Conservation (phyloP, 2,888 invertebrate species). For the Gymnoscelis rufifasciata region DNA sequence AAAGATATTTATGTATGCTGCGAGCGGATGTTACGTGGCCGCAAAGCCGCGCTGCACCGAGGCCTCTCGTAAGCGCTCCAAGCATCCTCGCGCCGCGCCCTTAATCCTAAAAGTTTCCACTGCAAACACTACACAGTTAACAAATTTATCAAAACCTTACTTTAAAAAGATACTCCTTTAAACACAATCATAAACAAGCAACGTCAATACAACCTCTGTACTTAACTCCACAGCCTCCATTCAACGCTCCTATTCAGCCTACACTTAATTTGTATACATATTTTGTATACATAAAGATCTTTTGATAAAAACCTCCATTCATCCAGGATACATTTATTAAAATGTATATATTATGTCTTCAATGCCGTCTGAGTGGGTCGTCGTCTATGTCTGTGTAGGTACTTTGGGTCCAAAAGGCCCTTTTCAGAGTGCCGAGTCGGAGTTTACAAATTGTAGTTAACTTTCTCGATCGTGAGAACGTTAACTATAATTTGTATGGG, state of each 20-base stretch:
- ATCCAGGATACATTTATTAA: conserved; percentile 76
- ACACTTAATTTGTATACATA: conserved; percentile 70
- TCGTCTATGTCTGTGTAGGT: conserved; percentile 26
- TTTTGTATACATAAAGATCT: conserved; percentile 61
- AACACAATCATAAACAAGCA: conserved; percentile 33
- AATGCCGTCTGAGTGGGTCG: conserved; percentile 71
- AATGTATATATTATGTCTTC: conserved; percentile 62
- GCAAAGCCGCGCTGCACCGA: too few species aligned
- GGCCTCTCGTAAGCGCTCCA: too few species aligned
- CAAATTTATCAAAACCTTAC: too few species aligned
- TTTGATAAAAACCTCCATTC: conserved; percentile 72
- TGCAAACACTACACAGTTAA: too few species aligned
- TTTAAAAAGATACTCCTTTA: conserved; percentile 9
- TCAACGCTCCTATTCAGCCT: conserved; percentile 50
- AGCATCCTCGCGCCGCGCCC: too few species aligned
- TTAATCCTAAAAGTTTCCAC: too few species aligned
- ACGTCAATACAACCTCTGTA: conserved; percentile 49
- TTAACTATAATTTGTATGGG: too few species aligned
- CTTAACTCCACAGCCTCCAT: conserved; percentile 51
- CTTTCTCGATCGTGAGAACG: too few species aligned
- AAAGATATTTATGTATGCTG: too few species aligned
- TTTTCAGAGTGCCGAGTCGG: too few species aligned
- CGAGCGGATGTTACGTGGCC: too few species aligned
- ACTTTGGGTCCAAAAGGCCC: conserved; percentile 37
- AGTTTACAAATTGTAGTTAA: too few species aligned